Conservation (phyloP, 2,888 invertebrate genomes). For the Nomada lathburiana region DNA sequence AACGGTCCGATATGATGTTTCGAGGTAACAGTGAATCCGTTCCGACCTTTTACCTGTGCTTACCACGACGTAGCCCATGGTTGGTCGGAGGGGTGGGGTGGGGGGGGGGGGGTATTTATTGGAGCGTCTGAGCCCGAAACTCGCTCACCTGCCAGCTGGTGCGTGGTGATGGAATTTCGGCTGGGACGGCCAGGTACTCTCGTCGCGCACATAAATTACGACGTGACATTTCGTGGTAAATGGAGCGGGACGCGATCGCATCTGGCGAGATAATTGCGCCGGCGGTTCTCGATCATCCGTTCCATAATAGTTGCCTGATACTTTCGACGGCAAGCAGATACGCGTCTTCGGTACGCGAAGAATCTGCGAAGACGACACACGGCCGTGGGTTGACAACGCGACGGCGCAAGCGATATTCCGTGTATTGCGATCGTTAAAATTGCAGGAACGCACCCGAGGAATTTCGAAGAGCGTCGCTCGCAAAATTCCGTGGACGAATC, state of each 20-base stretch:
- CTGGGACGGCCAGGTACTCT: conserved; percentile 21
- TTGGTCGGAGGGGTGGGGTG: no score
- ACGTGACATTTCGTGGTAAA: conserved; percentile 27
- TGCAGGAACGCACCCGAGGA: neutral
- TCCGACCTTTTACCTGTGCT: conserved; percentile 37
- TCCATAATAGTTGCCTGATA: conserved; percentile 3
- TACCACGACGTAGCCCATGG: conserved; percentile 33
- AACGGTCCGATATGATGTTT: neutral
- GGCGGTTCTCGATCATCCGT: conserved; percentile 13
- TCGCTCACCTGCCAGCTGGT: conserved; percentile 67
- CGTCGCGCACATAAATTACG: conserved; percentile 42
- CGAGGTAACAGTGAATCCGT: neutral
- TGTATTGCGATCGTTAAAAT: neutral
- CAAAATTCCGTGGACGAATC: neutral
- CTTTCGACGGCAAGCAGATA: neutral
- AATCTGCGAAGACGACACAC: neutral
- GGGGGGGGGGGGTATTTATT: conserved; percentile 56
- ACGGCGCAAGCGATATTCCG: neutral
- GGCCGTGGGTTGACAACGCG: neutral
- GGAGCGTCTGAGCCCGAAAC: conserved; percentile 55
- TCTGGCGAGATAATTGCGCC: conserved; percentile 33
- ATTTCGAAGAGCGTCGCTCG: no score
- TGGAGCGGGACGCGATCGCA: conserved; percentile 34
- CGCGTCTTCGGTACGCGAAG: neutral
- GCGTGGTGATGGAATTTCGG: conserved; percentile 53